Conservation (phyloP, 1,140 invertebrate genomes). For the Drosophila bifasciata region DNA sequence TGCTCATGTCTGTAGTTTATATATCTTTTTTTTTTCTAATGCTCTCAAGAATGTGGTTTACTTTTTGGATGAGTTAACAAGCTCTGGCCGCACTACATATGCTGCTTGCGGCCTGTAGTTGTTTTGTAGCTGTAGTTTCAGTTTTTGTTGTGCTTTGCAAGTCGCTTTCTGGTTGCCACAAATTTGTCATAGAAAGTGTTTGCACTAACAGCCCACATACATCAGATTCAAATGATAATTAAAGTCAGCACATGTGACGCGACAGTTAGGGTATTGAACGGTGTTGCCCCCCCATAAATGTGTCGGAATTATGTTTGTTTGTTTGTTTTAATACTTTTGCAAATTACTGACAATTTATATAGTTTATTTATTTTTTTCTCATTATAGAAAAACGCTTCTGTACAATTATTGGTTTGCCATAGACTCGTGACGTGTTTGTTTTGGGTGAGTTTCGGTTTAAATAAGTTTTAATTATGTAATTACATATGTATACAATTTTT, state of each 20-base stretch:
- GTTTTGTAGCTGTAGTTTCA: constrained; percentile 35
- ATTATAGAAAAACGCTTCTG: constrained; percentile 46
- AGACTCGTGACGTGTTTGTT: constrained; percentile 24
- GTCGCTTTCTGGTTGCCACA: constrained; percentile 51
- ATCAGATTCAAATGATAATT: constrained; percentile 69
- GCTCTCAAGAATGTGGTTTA: constrained; percentile 79
- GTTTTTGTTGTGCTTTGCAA: constrained; percentile 22
- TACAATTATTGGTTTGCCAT: constrained; percentile 8
- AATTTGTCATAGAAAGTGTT: constrained; percentile 77
- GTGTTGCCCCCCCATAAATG: background rate
- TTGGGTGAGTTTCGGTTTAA: constrained; percentile 51
- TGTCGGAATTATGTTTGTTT: constrained; percentile 6
- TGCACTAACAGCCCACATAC: constrained; percentile 58
- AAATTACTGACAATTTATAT: constrained; percentile 35
- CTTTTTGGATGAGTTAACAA: constrained; percentile 82
- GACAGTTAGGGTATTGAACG: constrained; percentile 32
- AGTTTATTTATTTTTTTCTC: constrained; percentile 20
- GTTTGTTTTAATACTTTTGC: constrained; percentile 8
- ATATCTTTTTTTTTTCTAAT: constrained; percentile 58
- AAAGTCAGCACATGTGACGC: constrained; percentile 57
- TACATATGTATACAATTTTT: background rate
- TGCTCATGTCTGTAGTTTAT: constrained; percentile 34
- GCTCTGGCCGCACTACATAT: constrained; percentile 52
- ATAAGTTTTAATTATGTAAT: too few relatives aligned
- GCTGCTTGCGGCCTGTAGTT: constrained; percentile 32